Evolutionary conservation across 2,888 invertebrate species (phyloP).

Genomic region (Eledona agricola): DNA sequence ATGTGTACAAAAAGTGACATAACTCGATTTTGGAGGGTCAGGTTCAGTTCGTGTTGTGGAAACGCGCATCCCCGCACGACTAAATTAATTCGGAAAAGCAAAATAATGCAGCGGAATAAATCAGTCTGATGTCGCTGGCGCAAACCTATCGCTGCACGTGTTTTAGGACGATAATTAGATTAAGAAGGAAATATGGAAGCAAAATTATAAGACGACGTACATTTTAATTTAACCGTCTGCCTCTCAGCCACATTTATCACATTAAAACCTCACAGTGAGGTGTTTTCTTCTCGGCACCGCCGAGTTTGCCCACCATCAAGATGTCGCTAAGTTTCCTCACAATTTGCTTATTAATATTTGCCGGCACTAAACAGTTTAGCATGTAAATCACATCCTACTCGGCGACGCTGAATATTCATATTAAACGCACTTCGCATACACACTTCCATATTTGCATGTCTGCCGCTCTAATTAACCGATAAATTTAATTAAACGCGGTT

Average conservation of each 20-base stretch:
- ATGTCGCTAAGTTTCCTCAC: conserved; percentile 39
- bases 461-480: conserved; percentile 46
- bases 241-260: conserved; percentile 26
- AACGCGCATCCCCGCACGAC: no score
- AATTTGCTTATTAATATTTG: conserved; percentile 48
- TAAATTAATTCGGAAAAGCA: no score
- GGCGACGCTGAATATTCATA: conserved; percentile 46
- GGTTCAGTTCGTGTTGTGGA: no score
- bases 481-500: conserved; percentile 43
- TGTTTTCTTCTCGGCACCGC: conserved; percentile 25
- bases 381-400: conserved; percentile 46
- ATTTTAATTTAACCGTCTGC: conserved; percentile 34
- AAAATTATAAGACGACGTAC: conserved; percentile 23
- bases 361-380: conserved; percentile 45
- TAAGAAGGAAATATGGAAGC: conserved; percentile 25
- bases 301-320: conserved; percentile 31
- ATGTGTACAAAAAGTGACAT: no score
- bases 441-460: conserved; percentile 47
- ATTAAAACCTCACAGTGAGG: conserved; percentile 29
- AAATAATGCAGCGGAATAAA: conserved; percentile 13
- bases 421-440: conserved; percentile 45
- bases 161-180: conserved; percentile 35
- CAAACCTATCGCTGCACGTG: conserved; percentile 20
- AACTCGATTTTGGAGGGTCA: no score
- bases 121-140: conserved; percentile 13